Conservation (phyloP, 2,113 vertebrate species). For the Malaclemys terrapin region DNA sequence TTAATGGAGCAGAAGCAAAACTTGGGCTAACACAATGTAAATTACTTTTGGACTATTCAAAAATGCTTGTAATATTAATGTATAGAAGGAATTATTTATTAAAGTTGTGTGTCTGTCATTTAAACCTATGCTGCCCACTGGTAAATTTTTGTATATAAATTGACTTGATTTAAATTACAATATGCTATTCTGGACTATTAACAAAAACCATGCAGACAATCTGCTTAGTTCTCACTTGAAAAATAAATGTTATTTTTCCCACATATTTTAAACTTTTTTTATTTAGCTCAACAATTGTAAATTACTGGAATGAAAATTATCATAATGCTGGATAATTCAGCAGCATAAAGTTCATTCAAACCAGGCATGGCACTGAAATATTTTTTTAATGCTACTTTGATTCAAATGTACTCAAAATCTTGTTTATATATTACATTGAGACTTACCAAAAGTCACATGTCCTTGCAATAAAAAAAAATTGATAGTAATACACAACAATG, state of each 20-base stretch:
- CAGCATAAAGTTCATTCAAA: no score
- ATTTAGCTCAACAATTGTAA: background rate
- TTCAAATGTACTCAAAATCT: no score
- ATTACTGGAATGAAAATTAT: no score
- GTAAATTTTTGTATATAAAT: background rate
- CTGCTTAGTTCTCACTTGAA: accelerated
- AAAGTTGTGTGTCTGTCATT: background rate
- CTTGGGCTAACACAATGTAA: background rate
- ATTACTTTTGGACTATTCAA: background rate
- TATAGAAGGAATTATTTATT: background rate
- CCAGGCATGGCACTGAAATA: no score
- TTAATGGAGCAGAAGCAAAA: background rate
- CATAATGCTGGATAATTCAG: no score
- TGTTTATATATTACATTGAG: background rate
- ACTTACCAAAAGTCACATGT: background rate
- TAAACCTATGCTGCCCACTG: background rate
- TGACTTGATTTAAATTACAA: background rate
- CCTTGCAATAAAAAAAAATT: background rate
- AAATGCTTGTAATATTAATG: background rate
- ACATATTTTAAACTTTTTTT: background rate
- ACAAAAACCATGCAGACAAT: background rate
- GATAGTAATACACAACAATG: background rate
- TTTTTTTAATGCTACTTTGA: background rate
- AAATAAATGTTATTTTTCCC: background rate
- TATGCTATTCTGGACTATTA: background rate